These are phyloP conservation scores for Calonectris borealis DNA, from an alignment of 2,113 vertebrate genomes.

Conservation along the genomic window DNA sequence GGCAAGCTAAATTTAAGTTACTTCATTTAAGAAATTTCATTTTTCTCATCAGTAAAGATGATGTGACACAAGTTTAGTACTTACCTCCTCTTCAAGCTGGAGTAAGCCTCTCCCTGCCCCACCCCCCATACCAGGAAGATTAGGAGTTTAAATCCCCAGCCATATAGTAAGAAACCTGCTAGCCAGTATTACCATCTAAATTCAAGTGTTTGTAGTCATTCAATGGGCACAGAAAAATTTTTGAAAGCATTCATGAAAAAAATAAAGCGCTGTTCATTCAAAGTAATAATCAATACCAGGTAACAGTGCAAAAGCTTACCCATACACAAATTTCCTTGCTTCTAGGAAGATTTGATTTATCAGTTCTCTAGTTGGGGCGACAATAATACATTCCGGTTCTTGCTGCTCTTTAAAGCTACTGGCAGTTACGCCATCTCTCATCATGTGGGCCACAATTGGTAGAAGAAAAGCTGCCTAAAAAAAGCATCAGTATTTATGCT, in stretches of 20 bases:
- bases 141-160: background rate
- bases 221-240: fast-evolving
- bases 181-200: background rate
- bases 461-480: slow-evolving; percentile 91
- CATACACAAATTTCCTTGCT: slow-evolving; percentile 90
- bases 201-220: background rate
- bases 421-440: slow-evolving; percentile 82
- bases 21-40: background rate
- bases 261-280: background rate
- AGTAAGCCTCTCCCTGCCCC: background rate
- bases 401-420: slow-evolving; percentile 85
- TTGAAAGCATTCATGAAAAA: background rate
- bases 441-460: slow-evolving; percentile 88
- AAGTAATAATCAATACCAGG: background rate
- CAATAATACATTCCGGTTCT: slow-evolving; percentile 89
- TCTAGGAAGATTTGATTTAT: slow-evolving; percentile 94
- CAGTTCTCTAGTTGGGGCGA: slow-evolving; percentile 93
- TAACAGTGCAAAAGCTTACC: slow-evolving; percentile 75
- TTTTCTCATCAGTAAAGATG: background rate
- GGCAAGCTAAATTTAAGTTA: background rate
- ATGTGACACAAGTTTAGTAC: background rate
- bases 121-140: fast-evolving
- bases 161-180: background rate
- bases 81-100: background rate
- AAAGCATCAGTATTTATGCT: background rate